Evolutionary conservation across 2,797 vertebrate genomes (phyloP).

Genomic region (Mallotus villosus): DNA sequence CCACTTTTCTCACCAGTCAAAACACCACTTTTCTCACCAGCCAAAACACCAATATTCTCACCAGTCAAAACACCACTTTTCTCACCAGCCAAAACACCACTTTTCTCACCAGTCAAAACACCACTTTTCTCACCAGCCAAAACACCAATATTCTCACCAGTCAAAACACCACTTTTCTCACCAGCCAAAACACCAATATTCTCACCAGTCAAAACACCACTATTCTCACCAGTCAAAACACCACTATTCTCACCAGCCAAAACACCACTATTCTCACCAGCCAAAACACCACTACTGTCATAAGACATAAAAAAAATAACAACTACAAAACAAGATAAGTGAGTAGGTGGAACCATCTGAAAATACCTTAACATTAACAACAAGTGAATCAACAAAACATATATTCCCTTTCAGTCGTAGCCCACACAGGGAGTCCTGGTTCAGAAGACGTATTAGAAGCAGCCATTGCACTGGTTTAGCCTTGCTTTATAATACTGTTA

Average conservation of each 20-base stretch:
- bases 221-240: background rate
- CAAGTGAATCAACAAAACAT: background rate
- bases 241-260: background rate
- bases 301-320: background rate
- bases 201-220: background rate
- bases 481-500: constrained; percentile 49
- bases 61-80: too few species aligned
- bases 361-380: constrained; percentile 4
- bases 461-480: constrained; percentile 38
- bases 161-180: background rate
- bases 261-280: background rate
- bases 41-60: too few species aligned
- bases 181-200: background rate
- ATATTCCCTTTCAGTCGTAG: constrained; percentile 17
- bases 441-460: constrained; percentile 4
- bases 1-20: too few species aligned
- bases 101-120: too few species aligned
- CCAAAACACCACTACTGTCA: background rate
- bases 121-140: too few species aligned
- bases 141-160: too few species aligned
- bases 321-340: too few species aligned
- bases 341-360: background rate
- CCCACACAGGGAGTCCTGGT: constrained; percentile 25
- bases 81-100: too few species aligned
- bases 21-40: too few species aligned